Evolutionary conservation across 2,888 invertebrate genomes (phyloP).

Genomic region (Dynastes hyllus): DNA sequence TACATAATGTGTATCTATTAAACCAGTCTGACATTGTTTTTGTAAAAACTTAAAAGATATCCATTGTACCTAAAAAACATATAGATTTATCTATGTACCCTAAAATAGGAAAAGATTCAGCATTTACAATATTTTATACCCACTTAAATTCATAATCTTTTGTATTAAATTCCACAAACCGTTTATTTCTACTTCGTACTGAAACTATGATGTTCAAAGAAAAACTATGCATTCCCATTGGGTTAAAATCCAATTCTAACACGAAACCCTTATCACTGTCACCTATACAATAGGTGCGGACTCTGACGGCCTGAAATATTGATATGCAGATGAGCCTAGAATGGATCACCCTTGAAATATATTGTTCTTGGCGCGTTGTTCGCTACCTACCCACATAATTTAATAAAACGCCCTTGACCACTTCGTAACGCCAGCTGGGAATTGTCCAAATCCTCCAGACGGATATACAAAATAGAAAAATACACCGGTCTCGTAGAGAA

Average conservation of each 20-base stretch:
- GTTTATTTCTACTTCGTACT: neutral
- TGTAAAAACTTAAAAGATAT: too few species aligned
- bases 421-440: constrained; percentile 18
- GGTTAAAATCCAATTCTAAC: constrained; percentile 63
- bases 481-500: too few species aligned
- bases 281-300: constrained; percentile 68
- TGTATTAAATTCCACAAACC: neutral
- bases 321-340: constrained; percentile 58
- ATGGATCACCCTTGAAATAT: constrained; percentile 44
- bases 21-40: too few species aligned
- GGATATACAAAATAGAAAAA: too few species aligned
- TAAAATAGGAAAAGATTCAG: neutral
- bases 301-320: constrained; percentile 67
- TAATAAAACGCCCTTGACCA: constrained; percentile 29
- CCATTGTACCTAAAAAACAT: too few species aligned
- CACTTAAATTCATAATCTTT: neutral
- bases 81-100: neutral
- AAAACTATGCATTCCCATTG: neutral
- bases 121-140: neutral
- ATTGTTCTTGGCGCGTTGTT: neutral
- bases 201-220: neutral
- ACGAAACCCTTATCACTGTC: constrained; percentile 68
- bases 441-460: neutral
- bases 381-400: constrained; percentile 8
- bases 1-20: too few species aligned